These are phyloP conservation scores for Limnephilus auricula DNA, from an alignment of 2,888 invertebrate species.

Conservation along the genomic window DNA sequence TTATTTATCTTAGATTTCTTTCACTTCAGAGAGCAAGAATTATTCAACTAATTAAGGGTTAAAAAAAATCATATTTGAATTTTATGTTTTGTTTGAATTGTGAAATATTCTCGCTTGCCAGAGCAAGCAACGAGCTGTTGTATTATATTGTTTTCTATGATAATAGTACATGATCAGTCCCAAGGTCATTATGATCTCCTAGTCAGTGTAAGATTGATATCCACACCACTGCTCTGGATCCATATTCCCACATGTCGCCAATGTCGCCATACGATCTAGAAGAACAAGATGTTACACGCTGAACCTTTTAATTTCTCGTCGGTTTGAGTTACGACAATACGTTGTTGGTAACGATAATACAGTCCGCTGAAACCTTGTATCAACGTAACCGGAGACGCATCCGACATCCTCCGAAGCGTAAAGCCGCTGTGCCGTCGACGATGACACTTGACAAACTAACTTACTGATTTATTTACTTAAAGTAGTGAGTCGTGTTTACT, in stretches of 20 bases:
- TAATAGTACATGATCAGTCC: neutral
- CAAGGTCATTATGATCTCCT: neutral
- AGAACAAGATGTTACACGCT: neutral
- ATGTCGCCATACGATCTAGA: neutral
- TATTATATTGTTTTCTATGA: too few species aligned
- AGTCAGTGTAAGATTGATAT: neutral
- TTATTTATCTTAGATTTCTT: too few species aligned
- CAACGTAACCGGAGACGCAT: neutral
- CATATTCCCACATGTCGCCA: neutral
- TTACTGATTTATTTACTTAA: conserved; percentile 19
- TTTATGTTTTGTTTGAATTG: too few species aligned
- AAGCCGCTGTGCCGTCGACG: conserved; percentile 20
- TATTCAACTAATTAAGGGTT: too few species aligned
- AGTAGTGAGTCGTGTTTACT: neutral
- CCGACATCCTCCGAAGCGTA: conserved; percentile 30
- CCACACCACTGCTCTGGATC: neutral
- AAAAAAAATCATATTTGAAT: too few species aligned
- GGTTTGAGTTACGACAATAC: neutral
- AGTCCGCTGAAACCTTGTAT: neutral
- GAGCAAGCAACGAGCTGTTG: too few species aligned
- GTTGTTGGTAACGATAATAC: neutral
- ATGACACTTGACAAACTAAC: conserved; percentile 46
- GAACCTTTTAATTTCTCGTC: neutral
- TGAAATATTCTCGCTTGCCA: too few species aligned
- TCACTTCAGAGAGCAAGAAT: too few species aligned